Evolutionary conservation across 2,888 invertebrate species (phyloP), one percentile per base, ranked within the genome.

Genomic region (Augochlorella aurata): DNA sequence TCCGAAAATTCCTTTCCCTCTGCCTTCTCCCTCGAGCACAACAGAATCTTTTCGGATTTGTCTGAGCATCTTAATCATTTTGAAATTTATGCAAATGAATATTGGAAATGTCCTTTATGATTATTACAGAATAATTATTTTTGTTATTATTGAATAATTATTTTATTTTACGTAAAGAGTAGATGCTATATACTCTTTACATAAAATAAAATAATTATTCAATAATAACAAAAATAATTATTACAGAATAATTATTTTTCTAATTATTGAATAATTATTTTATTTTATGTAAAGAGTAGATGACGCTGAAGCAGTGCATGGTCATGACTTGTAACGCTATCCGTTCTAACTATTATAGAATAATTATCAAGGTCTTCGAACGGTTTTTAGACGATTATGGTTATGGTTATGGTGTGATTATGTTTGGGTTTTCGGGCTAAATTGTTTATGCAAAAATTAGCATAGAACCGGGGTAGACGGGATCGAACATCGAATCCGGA

Each of bases 401-500:
- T 38, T 38, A 21, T 10, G 4, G 54, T 8, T 8, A 52, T 3
- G n/a, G 21, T 4, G 54, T 24, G 54, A 54, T 54, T 58, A 29
- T 58, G 24, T 58, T 58, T 58, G 58, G 58, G 0, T 58, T 24
- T 58, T 16, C 24, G 0, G 58, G 8, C 24, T 24, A 58, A 58
- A 58, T 58, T 58, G 58, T 58, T 58, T 58, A 58, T 24, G 38
- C 18, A 63, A 63, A 63, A 63, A 38, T 63, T 29, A 63, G 38
- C 63, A 63, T 63, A 63, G 16, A 38, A 18, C 29, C 63, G 9
- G 10, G 18, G 38, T 18, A 8, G 18, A 38, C 18, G 38, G 38
- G 38, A 63, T 63, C 38, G 38, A 63, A 38, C 63, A 38, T 63
- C 38, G 38, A 63, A 63, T 38, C 63, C 38, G 38, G 16, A 29